These are phyloP conservation scores for Leptobrachium ailaonicum DNA, from an alignment of 2,113 vertebrate species.

Conservation along the genomic window DNA sequence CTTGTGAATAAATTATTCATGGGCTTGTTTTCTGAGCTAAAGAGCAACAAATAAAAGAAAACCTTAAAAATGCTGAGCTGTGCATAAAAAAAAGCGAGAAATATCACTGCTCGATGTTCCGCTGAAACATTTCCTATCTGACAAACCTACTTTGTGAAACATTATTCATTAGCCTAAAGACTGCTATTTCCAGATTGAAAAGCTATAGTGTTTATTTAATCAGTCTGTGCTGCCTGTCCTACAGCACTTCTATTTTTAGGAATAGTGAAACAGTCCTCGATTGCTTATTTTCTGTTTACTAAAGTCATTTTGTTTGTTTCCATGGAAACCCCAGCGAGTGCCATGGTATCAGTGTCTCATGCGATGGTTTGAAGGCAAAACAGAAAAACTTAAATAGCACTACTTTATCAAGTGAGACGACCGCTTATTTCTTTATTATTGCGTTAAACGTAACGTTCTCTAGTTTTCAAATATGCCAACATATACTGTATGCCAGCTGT, in stretches of 20 bases:
- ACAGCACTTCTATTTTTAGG: slow-evolving; percentile 75
- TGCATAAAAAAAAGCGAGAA: not conserved
- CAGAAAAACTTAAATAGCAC: slow-evolving; percentile 54
- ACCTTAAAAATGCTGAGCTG: slow-evolving; percentile 27
- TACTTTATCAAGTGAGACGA: not conserved
- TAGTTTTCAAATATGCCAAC: not conserved
- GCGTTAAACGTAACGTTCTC: not conserved
- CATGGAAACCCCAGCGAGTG: slow-evolving; percentile 72
- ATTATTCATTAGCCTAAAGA: slow-evolving; percentile 60
- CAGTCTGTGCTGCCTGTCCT: slow-evolving; percentile 62
- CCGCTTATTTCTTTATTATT: not conserved
- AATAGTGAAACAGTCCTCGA: slow-evolving; percentile 70
- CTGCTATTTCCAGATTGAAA: slow-evolving; percentile 55
- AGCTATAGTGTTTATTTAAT: slow-evolving; percentile 60
- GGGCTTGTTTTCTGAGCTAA: not conserved
- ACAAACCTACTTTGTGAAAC: slow-evolving; percentile 30
- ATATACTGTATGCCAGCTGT: no score
- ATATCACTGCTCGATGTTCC: not conserved
- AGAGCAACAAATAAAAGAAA: slow-evolving; percentile 19
- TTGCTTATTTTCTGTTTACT: slow-evolving; percentile 82
- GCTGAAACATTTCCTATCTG: slow-evolving; percentile 17
- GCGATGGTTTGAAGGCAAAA: slow-evolving; percentile 66
- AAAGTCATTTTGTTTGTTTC: slow-evolving; percentile 72
- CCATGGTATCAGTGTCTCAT: slow-evolving; percentile 68
- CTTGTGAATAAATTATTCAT: not conserved